Evolutionary conservation across 2,888 invertebrate genomes (phyloP).

Genomic region (Erebia aethiops): DNA sequence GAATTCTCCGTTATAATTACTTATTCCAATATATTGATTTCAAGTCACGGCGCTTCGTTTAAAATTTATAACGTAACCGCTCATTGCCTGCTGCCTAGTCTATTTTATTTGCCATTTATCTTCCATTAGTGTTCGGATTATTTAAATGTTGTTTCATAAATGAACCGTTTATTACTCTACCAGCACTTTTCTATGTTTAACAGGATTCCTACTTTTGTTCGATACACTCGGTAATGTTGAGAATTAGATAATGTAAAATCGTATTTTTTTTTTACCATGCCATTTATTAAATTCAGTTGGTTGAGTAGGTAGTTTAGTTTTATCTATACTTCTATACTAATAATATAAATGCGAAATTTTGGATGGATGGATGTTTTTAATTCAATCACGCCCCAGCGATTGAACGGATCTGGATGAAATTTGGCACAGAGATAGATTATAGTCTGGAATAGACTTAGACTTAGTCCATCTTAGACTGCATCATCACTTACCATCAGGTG

Average conservation of each 20-base stretch:
- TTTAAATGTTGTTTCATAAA: conserved; percentile 54
- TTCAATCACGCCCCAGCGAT: no score
- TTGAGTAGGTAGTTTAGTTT: neutral
- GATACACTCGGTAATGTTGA: no score
- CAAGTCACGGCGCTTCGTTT: conserved; percentile 47
- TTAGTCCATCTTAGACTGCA: no score
- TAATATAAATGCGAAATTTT: no score
- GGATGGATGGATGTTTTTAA: no score
- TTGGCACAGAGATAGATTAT: no score
- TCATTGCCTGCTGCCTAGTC: conserved; percentile 62
- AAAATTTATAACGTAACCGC: conserved; percentile 55
- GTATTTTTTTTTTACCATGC: neutral
- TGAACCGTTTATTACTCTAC: conserved; percentile 54
- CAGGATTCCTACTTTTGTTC: neutral
- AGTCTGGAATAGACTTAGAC: no score
- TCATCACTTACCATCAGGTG: no score
- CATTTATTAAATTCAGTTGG: neutral
- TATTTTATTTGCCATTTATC: conserved; percentile 52
- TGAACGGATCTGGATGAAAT: no score
- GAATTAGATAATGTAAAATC: conserved; percentile 6
- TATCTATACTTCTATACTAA: no score
- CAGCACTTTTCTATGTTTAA: neutral
- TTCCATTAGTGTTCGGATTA: conserved; percentile 57
- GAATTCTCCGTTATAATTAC: conserved; percentile 54
- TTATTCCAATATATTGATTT: conserved; percentile 53